Conservation (phyloP, 1,140 invertebrate species). For the Hetaerina americana region DNA sequence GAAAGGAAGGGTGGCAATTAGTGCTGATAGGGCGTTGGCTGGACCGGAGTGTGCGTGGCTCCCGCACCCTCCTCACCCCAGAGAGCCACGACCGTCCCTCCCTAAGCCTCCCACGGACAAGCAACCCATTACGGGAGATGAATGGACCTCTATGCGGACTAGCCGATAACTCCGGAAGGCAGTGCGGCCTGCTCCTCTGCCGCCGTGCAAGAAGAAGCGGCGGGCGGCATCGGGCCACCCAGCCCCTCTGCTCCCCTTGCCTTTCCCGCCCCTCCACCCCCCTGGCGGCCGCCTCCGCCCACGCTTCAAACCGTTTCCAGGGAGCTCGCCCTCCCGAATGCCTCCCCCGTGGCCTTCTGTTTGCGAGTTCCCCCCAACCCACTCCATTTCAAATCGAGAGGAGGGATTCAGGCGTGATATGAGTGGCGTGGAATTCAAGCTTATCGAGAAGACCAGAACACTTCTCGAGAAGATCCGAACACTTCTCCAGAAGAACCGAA, state of each 20-base stretch:
- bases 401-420: no score
- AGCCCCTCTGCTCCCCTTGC: background rate
- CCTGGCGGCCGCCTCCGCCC: no score
- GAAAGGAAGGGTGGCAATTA: background rate
- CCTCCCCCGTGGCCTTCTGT: no score
- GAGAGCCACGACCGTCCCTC: background rate
- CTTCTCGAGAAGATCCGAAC: no score
- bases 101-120: background rate
- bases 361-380: no score
- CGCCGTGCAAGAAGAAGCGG: no score
- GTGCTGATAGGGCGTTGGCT: background rate
- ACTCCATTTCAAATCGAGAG: no score
- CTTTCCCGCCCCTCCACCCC: no score
- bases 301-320: no score
- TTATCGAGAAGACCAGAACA: no score
- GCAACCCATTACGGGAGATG: background rate
- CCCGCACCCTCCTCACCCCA: background rate
- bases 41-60: background rate
- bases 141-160: background rate
- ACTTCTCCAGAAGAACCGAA: no score
- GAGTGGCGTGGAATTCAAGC: no score
- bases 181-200: background rate
- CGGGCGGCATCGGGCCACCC: background rate
- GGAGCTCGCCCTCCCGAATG: background rate
- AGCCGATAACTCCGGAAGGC: background rate